Percentiles rank a stretch among this genome's conserved stretches.
phyloP scores from a whole-genome alignment of 2,888 invertebrate species.

The Syrista parreyssii region DNA sequence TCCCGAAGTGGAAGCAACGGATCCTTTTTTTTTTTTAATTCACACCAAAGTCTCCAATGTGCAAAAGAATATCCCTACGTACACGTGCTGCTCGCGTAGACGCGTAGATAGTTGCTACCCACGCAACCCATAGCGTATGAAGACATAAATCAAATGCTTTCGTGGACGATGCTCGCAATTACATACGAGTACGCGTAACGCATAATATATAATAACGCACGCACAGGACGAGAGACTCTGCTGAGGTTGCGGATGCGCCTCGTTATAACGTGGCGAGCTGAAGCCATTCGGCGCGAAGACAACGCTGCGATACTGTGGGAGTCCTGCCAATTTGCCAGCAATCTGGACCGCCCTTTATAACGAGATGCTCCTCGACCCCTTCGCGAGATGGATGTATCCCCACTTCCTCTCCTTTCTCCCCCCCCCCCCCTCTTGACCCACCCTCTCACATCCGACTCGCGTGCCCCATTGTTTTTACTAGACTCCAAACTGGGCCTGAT shows the following conservation, averaged over 20 bases:
- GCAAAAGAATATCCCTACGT: not conserved
- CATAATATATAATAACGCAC: conserved; percentile 56
- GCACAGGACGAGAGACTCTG: conserved; percentile 24
- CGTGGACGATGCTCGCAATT: conserved; percentile 63
- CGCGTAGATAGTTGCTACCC: not conserved
- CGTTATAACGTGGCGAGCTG: conserved; percentile 48
- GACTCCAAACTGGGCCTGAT: conserved; percentile 1
- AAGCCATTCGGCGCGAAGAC: conserved; percentile 14
- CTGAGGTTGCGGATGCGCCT: conserved; percentile 23
- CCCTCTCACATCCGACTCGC: not conserved
- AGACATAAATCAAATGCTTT: conserved; percentile 64
- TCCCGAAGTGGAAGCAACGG: not conserved
- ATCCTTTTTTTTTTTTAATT: conserved; percentile 4
- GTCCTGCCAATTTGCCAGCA: conserved; percentile 60
- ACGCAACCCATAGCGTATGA: conserved; percentile 44
- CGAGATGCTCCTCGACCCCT: conserved; percentile 20
- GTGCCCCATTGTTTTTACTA: not conserved
- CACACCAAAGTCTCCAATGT: not conserved
- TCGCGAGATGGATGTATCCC: conserved; percentile 1
- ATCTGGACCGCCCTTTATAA: conserved; percentile 54
- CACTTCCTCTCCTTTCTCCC: not conserved
- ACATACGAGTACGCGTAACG: conserved; percentile 60
- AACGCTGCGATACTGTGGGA: conserved; percentile 48
- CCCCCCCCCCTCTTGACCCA: not conserved
- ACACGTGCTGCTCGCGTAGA: not conserved